phyloP scores from a whole-genome alignment of 2,113 vertebrate genomes.

The Tachuris rubrigastra region DNA sequence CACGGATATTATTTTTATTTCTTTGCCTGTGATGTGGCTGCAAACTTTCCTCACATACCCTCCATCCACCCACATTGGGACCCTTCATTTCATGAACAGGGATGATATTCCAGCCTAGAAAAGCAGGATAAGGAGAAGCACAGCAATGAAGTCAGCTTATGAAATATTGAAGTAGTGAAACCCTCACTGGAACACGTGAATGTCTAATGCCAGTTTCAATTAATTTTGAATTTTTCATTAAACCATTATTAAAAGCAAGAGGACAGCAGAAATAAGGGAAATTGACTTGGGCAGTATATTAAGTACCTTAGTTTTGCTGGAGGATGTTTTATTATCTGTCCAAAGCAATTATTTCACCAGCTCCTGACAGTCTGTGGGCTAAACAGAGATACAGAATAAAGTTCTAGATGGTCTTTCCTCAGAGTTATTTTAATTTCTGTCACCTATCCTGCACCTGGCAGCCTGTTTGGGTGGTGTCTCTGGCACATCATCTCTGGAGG shows the following conservation, averaged over 20 bases:
- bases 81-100: neutral
- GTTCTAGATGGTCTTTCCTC: neutral
- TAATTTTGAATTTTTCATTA: slow-evolving; percentile 72
- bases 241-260: slow-evolving; percentile 64
- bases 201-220: slow-evolving; percentile 62
- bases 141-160: neutral
- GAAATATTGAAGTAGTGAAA: slow-evolving; percentile 43
- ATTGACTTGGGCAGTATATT: slow-evolving; percentile 54
- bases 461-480: neutral
- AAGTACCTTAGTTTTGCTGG: slow-evolving; percentile 55
- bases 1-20: neutral
- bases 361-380: neutral
- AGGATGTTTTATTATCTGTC: slow-evolving; percentile 56
- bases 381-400: slow-evolving; percentile 11
- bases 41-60: neutral
- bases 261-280: slow-evolving; percentile 52
- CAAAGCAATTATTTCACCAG: slow-evolving; percentile 44
- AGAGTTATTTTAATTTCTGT: neutral
- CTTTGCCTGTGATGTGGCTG: neutral
- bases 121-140: slow-evolving; percentile 5
- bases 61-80: neutral
- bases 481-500: neutral
- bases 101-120: neutral
- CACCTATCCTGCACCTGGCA: neutral
- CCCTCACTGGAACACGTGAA: slow-evolving; percentile 1